Percentiles rank a stretch among this genome's conserved stretches.
phyloP scores from a whole-genome alignment of 2,797 vertebrate genomes.

The Rhabdomys pumilio region DNA sequence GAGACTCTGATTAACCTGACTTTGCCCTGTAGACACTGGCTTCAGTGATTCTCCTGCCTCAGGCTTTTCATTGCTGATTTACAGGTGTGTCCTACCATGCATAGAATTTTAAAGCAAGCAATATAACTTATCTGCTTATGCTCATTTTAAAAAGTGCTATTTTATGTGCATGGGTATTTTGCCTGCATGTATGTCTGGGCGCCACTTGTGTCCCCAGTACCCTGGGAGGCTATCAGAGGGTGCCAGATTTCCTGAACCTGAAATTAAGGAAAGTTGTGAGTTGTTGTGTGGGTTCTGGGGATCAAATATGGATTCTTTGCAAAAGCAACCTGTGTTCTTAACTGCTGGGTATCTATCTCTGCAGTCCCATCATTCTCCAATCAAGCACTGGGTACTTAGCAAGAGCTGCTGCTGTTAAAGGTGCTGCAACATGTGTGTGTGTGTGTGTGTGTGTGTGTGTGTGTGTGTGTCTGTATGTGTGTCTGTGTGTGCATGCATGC shows the following conservation, averaged over 20 bases:
- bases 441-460: background rate
- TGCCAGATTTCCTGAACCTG: background rate
- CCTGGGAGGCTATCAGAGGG: background rate
- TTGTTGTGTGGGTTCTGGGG: background rate
- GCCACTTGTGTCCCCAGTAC: background rate
- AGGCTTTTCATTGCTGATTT: background rate
- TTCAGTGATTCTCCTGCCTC: background rate
- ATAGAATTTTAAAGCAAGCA: background rate
- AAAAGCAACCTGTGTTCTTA: background rate
- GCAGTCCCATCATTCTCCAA: background rate
- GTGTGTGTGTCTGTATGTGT: too few relatives aligned
- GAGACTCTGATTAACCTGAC: background rate
- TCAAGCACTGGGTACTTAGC: background rate
- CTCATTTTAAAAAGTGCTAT: background rate
- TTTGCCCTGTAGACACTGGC: background rate
- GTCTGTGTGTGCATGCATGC: too few relatives aligned
- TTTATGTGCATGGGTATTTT: background rate
- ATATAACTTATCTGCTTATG: background rate
- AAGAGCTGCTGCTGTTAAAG: background rate
- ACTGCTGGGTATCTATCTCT: background rate
- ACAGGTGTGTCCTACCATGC: background rate
- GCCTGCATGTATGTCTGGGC: background rate
- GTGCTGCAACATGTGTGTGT: background rate
- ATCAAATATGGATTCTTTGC: background rate
- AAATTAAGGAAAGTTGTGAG: background rate